phyloP scores from a whole-genome alignment of 2,113 vertebrate genomes.

The Ochotona curzoniae region DNA sequence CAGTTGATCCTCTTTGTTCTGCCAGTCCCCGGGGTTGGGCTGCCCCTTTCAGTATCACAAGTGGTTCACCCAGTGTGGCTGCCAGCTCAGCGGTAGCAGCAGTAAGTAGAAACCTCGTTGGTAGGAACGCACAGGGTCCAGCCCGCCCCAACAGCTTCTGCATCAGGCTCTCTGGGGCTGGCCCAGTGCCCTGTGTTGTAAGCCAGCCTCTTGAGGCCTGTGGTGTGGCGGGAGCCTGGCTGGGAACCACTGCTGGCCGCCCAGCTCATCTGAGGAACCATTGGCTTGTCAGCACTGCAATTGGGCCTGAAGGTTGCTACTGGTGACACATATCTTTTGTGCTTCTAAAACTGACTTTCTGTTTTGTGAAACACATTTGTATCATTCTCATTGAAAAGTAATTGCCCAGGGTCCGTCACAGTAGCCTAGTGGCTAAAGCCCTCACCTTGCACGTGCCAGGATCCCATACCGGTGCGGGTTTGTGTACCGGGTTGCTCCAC shows the following conservation, averaged over 20 bases:
- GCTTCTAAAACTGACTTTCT: neutral
- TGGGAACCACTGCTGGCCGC: neutral
- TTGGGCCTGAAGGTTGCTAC: neutral
- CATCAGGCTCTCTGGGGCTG: neutral
- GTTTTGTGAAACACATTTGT: neutral
- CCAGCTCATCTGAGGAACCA: neutral
- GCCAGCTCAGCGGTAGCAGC: neutral
- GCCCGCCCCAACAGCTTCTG: neutral
- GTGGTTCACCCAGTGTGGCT: neutral
- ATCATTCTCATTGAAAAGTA: slow-evolving; percentile 29
- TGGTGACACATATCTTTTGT: neutral
- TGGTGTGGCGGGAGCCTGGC: neutral
- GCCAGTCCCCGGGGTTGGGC: neutral
- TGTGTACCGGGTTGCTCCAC: too few relatives aligned
- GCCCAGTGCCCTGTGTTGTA: neutral
- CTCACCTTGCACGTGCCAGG: too few relatives aligned
- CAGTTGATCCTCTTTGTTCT: slow-evolving; percentile 18
- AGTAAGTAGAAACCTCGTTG: neutral
- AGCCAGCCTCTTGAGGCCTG: neutral
- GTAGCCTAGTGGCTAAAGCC: neutral
- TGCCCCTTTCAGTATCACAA: neutral
- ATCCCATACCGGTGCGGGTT: too few relatives aligned
- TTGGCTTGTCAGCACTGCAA: neutral
- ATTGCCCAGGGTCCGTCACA: neutral
- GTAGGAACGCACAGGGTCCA: neutral